phyloP scores from a whole-genome alignment of 2,888 invertebrate species.

The Caenorhabditis sulstoni region DNA sequence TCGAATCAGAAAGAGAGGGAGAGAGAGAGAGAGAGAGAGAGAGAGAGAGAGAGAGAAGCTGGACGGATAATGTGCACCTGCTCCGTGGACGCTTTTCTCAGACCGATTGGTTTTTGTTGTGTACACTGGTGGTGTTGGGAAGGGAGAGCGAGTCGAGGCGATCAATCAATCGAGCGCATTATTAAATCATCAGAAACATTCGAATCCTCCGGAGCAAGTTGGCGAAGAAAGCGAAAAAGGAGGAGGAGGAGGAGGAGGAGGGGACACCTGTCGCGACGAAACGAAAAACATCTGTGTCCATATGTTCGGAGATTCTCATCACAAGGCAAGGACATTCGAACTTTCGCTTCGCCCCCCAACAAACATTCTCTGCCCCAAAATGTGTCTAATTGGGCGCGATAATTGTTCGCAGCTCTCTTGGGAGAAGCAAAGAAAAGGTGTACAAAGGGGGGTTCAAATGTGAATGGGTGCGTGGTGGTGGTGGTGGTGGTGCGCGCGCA shows the following conservation, averaged over 20 bases:
- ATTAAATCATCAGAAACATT: constrained; percentile 51
- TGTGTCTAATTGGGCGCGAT: constrained; percentile 43
- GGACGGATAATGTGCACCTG: constrained; percentile 45
- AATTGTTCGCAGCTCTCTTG: constrained; percentile 17
- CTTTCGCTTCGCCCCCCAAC: constrained; percentile 8
- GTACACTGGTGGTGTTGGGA: constrained; percentile 10
- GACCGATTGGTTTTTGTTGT: constrained; percentile 25
- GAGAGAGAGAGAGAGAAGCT: constrained; percentile 5
- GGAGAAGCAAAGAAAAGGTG: not conserved
- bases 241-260: not conserved
- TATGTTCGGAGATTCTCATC: constrained; percentile 23
- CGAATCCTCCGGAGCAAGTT: not conserved
- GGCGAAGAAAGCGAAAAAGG: not conserved
- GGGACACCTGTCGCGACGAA: constrained; percentile 32
- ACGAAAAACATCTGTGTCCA: constrained; percentile 51
- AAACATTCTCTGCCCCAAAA: constrained; percentile 7
- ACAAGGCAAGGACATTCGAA: not conserved
- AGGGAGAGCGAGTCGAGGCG: constrained; percentile 11
- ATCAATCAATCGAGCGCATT: constrained; percentile 52
- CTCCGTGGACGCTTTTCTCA: not conserved
- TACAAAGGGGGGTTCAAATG: not conserved
- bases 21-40: not conserved
- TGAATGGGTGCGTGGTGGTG: constrained; percentile 17
- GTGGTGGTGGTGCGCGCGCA: constrained; percentile 11
- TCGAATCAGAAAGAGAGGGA: not conserved